phyloP scores from a whole-genome alignment of 2,113 vertebrate species.

The Sinocyclocheilus rhinocerous region DNA sequence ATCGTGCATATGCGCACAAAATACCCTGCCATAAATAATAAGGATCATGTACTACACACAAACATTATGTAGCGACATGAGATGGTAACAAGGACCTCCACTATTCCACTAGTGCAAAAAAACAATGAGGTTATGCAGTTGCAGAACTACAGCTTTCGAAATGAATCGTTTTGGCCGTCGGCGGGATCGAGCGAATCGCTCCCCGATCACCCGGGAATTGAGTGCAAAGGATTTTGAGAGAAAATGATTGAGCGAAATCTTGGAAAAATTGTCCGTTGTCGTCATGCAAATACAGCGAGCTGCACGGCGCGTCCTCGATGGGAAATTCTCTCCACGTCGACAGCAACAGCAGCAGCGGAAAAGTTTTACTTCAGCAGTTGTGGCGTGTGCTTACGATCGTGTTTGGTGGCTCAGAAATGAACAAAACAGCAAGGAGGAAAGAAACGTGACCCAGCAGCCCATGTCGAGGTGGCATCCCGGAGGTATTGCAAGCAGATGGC shows the following conservation, averaged over 20 bases:
- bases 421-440: neutral
- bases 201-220: neutral
- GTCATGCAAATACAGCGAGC: neutral
- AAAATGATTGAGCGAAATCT: constrained; percentile 1
- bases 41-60: constrained; percentile 78
- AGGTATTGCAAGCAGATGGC: constrained; percentile 78
- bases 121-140: constrained; percentile 88
- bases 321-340: neutral
- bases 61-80: constrained; percentile 75
- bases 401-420: constrained; percentile 35
- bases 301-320: neutral
- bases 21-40: constrained; percentile 72
- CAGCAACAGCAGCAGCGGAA: constrained; percentile 1
- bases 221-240: constrained; percentile 9
- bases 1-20: constrained; percentile 52
- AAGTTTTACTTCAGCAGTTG: neutral
- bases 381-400: constrained; percentile 23
- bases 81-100: constrained; percentile 77
- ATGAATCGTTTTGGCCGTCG: constrained; percentile 72
- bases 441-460: constrained; percentile 56
- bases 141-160: constrained; percentile 80
- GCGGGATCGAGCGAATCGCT: constrained; percentile 42
- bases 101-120: constrained; percentile 85
- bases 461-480: constrained; percentile 55
- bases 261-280: neutral